Conservation (phyloP, 2,113 vertebrate genomes). For the Microtus richardsoni region DNA sequence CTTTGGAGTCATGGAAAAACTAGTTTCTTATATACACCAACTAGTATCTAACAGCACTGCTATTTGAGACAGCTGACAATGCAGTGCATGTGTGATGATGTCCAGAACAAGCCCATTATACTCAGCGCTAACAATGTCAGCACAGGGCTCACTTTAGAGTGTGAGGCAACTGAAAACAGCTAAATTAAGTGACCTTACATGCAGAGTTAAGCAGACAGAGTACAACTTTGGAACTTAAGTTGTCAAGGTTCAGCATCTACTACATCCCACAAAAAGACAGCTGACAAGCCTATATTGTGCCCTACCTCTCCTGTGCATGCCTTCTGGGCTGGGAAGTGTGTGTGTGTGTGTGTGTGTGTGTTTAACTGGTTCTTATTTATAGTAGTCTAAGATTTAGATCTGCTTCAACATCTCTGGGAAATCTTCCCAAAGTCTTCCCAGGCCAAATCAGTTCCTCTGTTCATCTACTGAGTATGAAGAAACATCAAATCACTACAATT, state of each 20-base stretch:
- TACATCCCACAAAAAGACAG: neutral
- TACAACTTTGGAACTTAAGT: conserved; percentile 31
- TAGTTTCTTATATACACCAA: neutral
- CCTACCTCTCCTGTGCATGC: neutral
- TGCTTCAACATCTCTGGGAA: conserved; percentile 55
- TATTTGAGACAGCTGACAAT: neutral
- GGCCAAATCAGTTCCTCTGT: conserved; percentile 24
- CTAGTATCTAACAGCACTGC: conserved; percentile 9
- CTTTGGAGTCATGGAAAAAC: conserved; percentile 19
- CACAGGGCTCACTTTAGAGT: neutral
- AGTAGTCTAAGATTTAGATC: conserved; percentile 41
- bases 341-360: conserved; percentile 17
- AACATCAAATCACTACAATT: conserved; percentile 23
- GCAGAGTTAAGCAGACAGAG: neutral
- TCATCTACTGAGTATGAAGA: conserved; percentile 23
- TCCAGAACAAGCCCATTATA: neutral
- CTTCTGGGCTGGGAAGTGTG: neutral
- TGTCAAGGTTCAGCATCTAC: conserved; percentile 23
- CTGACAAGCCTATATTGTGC: neutral
- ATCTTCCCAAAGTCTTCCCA: neutral
- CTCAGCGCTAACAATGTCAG: neutral
- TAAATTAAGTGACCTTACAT: neutral
- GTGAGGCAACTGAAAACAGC: neutral
- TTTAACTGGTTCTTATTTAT: conserved; percentile 24
- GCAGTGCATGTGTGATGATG: neutral